Conservation (phyloP, 2,113 vertebrate species). For the Neoarius graeffei region DNA sequence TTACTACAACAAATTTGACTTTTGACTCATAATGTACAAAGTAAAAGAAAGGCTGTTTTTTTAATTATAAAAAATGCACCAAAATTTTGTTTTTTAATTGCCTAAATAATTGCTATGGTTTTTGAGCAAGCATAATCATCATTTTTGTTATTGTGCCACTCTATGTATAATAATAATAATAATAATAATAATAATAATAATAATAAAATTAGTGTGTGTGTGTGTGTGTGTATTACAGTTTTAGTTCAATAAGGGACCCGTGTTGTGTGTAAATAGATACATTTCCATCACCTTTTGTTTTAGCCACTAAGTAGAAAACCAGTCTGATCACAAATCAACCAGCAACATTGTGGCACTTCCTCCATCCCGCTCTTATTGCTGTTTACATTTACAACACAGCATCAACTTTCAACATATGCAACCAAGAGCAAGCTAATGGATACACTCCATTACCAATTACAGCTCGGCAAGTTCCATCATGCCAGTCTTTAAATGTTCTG, state of each 20-base stretch:
- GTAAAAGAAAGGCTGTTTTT: not conserved
- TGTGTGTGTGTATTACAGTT: slow-evolving; percentile 25
- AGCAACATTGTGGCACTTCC: slow-evolving; percentile 38
- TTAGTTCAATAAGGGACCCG: slow-evolving; percentile 30
- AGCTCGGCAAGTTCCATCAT: not conserved
- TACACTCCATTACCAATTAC: not conserved
- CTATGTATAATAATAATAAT: not conserved
- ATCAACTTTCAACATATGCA: slow-evolving; percentile 11
- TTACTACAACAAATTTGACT: not conserved
- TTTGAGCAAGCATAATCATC: not conserved
- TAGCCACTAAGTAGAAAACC: slow-evolving; percentile 27
- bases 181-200: too few relatives aligned
- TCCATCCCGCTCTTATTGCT: not conserved
- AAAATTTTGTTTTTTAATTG: not conserved
- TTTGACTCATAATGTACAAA: not conserved
- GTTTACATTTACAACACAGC: slow-evolving; percentile 37
- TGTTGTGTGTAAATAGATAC: slow-evolving; percentile 52
- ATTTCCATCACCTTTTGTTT: slow-evolving; percentile 39
- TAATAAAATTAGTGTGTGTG: not conserved
- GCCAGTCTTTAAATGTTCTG: not conserved
- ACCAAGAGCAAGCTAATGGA: not conserved
- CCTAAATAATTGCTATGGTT: not conserved
- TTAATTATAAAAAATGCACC: not conserved
- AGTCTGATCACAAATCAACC: slow-evolving; percentile 37
- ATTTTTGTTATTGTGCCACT: not conserved